These are phyloP conservation scores for Narcine bancroftii DNA, from an alignment of 2,113 vertebrate species.

Conservation along the genomic window DNA sequence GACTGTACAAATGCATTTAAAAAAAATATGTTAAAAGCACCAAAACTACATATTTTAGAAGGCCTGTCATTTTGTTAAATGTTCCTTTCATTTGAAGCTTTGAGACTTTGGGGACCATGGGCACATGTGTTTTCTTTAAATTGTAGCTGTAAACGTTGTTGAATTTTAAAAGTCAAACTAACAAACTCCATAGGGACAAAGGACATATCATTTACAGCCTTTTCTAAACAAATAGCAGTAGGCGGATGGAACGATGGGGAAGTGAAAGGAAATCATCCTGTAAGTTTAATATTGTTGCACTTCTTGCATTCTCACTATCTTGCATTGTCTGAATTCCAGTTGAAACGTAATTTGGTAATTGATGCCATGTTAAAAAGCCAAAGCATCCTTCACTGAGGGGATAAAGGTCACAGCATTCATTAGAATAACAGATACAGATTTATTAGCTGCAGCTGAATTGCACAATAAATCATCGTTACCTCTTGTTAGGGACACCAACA, in stretches of 20 bases:
- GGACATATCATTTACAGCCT: background rate
- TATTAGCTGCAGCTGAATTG: constrained; percentile 19
- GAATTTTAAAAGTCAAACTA: background rate
- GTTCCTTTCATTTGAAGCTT: background rate
- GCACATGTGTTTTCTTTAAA: background rate
- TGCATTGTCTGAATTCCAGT: constrained; percentile 10
- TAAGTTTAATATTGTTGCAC: background rate
- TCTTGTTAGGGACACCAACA: constrained; percentile 26
- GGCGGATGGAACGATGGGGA: too few relatives aligned
- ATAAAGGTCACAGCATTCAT: constrained; percentile 27
- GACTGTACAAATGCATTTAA: background rate
- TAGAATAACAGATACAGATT: constrained; percentile 36
- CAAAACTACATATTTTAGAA: background rate
- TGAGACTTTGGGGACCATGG: background rate
- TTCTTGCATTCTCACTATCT: background rate
- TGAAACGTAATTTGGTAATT: constrained; percentile 32
- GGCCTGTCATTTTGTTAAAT: background rate
- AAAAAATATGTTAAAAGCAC: background rate
- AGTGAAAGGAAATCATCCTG: background rate
- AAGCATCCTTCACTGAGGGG: constrained; percentile 12
- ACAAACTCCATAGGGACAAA: background rate
- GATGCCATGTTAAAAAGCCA: constrained; percentile 31
- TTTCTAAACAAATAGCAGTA: background rate
- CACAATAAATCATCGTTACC: constrained; percentile 27
- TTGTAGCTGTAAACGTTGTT: background rate